Evolutionary conservation across 1,140 invertebrate genomes (phyloP).

Genomic region (Proales similis): DNA sequence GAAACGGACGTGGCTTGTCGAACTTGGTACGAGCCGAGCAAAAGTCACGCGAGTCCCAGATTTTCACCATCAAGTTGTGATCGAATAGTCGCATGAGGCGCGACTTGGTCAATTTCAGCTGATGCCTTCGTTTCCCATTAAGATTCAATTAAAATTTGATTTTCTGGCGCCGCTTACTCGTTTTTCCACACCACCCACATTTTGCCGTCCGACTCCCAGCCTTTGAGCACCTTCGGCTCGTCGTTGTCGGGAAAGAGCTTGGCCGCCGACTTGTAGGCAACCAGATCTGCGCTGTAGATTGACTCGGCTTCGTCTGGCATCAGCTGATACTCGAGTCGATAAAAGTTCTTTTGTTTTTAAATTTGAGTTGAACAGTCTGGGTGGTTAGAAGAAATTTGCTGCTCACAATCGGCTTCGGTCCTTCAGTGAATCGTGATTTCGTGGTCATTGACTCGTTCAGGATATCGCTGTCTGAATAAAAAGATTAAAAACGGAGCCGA

Average conservation of each 20-base stretch:
- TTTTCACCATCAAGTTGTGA: conserved; percentile 45
- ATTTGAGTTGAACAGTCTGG: no score
- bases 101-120: conserved; percentile 45
- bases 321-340: conserved; percentile 49
- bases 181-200: conserved; percentile 51
- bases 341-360: conserved; percentile 47
- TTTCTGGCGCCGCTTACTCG: conserved; percentile 41
- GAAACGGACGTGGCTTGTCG: conserved; percentile 46
- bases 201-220: conserved; percentile 48
- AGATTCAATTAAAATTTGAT: not conserved
- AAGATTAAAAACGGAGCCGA: no score
- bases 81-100: conserved; percentile 46
- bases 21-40: conserved; percentile 46
- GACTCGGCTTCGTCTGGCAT: conserved; percentile 44
- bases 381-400: no score
- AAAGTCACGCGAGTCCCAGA: conserved; percentile 52
- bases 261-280: conserved; percentile 47
- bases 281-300: conserved; percentile 45
- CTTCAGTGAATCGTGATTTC: conserved; percentile 5
- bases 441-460: no score
- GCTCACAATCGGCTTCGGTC: conserved; percentile 31
- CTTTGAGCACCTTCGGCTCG: conserved; percentile 46
- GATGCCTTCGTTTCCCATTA: conserved; percentile 46
- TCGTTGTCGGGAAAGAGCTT: conserved; percentile 48
- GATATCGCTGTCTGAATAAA: no score